phyloP scores from a whole-genome alignment of 2,113 vertebrate species.

The Callorhinus ursinus region DNA sequence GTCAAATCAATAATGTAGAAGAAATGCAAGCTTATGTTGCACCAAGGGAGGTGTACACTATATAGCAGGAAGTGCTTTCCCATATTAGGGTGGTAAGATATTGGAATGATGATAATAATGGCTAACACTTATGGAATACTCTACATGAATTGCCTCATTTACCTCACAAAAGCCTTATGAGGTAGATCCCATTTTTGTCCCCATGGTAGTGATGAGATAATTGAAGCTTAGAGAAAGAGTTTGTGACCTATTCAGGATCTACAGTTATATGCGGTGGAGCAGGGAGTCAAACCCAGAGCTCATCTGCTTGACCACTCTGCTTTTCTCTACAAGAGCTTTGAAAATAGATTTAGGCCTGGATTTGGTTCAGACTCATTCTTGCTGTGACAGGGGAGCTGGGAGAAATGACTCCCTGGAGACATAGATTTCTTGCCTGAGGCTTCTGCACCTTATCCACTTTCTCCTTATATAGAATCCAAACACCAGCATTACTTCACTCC shows the following conservation, averaged over 20 bases:
- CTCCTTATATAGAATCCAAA: constrained; percentile 86
- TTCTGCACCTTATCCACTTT: background rate
- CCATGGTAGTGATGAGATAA: background rate
- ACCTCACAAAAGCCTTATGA: constrained; percentile 37
- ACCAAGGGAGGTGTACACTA: background rate
- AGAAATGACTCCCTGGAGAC: background rate
- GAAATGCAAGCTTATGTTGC: background rate
- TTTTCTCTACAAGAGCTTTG: background rate
- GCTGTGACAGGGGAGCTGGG: background rate
- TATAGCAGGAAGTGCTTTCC: background rate
- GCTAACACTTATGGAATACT: background rate
- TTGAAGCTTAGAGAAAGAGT: background rate
- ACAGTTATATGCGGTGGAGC: background rate
- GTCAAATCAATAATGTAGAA: background rate
- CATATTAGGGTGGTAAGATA: background rate
- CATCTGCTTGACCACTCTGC: background rate
- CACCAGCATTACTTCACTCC: constrained; percentile 84
- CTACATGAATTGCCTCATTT: background rate
- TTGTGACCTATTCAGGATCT: background rate
- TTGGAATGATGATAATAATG: background rate
- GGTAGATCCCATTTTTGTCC: background rate
- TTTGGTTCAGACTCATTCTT: background rate
- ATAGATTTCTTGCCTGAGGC: background rate
- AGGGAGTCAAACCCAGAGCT: background rate
- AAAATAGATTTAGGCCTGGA: background rate